These are phyloP conservation scores for Lophius americanus DNA, from an alignment of 2,797 vertebrate genomes.

Conservation along the genomic window DNA sequence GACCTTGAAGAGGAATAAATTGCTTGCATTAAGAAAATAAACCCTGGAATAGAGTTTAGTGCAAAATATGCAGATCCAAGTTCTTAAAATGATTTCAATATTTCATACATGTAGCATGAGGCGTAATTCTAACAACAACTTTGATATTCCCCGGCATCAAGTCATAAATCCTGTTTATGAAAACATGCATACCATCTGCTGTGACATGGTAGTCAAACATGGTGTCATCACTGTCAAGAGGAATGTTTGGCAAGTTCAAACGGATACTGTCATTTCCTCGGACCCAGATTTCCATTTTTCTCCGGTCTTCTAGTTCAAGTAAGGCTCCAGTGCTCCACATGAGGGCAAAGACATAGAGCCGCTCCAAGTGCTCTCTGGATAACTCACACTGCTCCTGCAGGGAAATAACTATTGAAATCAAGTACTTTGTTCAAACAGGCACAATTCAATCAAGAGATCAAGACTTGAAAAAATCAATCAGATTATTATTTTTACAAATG, in stretches of 20 bases:
- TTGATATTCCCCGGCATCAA: constrained; percentile 4
- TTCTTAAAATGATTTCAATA: neutral
- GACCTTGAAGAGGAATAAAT: constrained; percentile 76
- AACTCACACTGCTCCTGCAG: constrained; percentile 89
- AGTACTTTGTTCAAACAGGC: neutral
- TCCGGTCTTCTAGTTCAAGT: constrained; percentile 88
- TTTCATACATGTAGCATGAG: neutral
- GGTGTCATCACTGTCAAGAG: constrained; percentile 79
- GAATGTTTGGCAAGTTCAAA: constrained; percentile 86
- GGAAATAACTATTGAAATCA: constrained; percentile 4
- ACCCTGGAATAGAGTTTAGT: constrained; percentile 16
- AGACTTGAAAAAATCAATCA: neutral
- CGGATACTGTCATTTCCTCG: constrained; percentile 73
- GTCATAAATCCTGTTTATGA: constrained; percentile 20
- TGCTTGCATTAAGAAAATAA: constrained; percentile 26
- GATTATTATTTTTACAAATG: too few species aligned
- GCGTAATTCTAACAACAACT: neutral
- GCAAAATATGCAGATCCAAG: neutral
- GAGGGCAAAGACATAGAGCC: constrained; percentile 90
- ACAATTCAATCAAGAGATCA: neutral
- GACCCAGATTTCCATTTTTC: constrained; percentile 90
- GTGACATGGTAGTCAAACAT: constrained; percentile 93
- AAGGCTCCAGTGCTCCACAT: constrained; percentile 95
- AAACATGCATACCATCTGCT: constrained; percentile 80
- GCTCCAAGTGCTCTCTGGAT: constrained; percentile 84